Evolutionary conservation across 2,888 invertebrate genomes (phyloP).

Genomic region (Charanyca ferruginea): DNA sequence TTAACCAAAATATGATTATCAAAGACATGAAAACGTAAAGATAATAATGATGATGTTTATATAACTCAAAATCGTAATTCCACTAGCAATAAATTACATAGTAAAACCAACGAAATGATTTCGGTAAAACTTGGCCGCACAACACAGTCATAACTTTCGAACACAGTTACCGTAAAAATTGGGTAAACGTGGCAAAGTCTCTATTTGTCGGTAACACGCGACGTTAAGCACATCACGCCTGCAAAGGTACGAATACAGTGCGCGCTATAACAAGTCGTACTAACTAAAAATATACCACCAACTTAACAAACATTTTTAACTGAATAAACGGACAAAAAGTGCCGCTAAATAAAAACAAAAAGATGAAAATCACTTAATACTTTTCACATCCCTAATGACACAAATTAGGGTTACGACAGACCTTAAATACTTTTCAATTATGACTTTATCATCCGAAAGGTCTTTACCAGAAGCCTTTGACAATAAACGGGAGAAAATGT

Average conservation of each 20-base stretch:
- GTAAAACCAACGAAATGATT: conserved; percentile 71
- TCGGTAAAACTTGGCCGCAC: conserved; percentile 61
- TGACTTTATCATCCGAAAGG: conserved; percentile 58
- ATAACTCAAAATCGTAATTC: conserved; percentile 50
- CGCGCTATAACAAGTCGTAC: not conserved
- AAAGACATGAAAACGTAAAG: not conserved
- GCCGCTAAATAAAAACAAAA: conserved; percentile 27
- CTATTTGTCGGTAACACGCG: conserved; percentile 78
- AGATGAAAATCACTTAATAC: conserved; percentile 36
- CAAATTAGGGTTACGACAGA: conserved; percentile 60
- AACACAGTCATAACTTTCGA: conserved; percentile 76
- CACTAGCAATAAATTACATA: conserved; percentile 48
- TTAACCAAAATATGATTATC: too few species aligned
- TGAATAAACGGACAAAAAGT: not conserved
- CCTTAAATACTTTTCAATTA: conserved; percentile 64
- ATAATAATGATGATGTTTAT: conserved; percentile 18
- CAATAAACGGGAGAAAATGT: conserved; percentile 35
- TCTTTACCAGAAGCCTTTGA: conserved; percentile 36
- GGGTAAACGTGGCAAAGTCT: conserved; percentile 74
- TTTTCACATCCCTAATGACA: conserved; percentile 58
- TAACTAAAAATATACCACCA: conserved; percentile 3
- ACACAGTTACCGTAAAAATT: conserved; percentile 78
- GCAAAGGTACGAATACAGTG: conserved; percentile 63
- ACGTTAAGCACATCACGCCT: conserved; percentile 68
- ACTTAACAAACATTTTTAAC: too few species aligned